phyloP scores from a whole-genome alignment of 2,797 vertebrate genomes.

The Morelia viridis region DNA sequence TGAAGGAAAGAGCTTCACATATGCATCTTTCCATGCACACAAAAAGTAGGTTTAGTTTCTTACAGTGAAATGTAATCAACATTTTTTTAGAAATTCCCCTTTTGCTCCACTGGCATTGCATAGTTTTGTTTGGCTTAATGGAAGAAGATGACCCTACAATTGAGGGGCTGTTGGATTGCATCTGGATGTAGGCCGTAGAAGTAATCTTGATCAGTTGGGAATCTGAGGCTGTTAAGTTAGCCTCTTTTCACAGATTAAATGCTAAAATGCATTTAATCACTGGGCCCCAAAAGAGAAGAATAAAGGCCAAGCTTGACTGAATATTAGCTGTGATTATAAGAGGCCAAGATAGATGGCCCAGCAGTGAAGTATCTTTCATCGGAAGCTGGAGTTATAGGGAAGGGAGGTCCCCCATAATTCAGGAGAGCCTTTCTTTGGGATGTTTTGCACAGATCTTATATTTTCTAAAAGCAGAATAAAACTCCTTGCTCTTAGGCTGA shows the following conservation, averaged over 20 bases:
- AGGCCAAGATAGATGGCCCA: neutral
- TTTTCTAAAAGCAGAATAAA: neutral
- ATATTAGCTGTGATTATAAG: neutral
- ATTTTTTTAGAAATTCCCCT: conserved; percentile 15
- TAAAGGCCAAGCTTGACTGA: neutral
- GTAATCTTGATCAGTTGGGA: neutral
- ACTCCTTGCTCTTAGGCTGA: neutral
- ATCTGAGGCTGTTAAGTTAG: neutral
- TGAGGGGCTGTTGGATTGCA: neutral
- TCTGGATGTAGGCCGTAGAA: neutral
- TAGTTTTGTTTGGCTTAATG: neutral
- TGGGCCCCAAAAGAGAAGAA: neutral
- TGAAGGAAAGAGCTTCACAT: conserved; percentile 96
- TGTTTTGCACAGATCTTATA: neutral
- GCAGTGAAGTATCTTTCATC: neutral
- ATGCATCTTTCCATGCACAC: conserved; percentile 96
- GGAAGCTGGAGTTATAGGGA: neutral
- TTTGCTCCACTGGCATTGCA: neutral
- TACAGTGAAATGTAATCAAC: conserved; percentile 9
- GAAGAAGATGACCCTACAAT: neutral
- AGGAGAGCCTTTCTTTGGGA: neutral
- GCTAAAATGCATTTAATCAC: neutral
- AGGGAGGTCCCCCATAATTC: neutral
- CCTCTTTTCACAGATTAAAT: neutral
- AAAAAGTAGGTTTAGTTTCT: conserved; percentile 87